These are phyloP conservation scores for Dromaius novaehollandiae DNA, from an alignment of 2,113 vertebrate species.

Conservation along the genomic window DNA sequence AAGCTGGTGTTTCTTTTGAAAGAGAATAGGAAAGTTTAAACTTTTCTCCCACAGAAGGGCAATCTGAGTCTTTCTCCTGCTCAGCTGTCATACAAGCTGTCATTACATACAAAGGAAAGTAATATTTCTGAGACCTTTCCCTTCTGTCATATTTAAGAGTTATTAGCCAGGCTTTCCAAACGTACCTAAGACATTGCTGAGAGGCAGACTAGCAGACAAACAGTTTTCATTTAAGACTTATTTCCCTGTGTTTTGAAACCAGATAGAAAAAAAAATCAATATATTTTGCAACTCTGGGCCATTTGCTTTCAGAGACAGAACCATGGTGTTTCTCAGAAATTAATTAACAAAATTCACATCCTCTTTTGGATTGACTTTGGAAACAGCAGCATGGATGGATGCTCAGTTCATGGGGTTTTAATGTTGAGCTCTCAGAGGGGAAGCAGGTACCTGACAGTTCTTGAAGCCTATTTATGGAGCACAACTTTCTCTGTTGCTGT, in stretches of 20 bases:
- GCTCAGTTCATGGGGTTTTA: background rate
- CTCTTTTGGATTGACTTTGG: background rate
- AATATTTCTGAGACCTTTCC: background rate
- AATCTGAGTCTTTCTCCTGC: too few species aligned
- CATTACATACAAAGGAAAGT: background rate
- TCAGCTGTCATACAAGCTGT: background rate
- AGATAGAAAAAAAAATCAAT: background rate
- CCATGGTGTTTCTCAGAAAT: background rate
- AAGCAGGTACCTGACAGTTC: background rate
- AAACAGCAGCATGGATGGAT: background rate
- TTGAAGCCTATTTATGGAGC: background rate
- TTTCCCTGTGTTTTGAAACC: too few species aligned
- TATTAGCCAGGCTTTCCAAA: too few species aligned
- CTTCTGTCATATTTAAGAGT: too few species aligned
- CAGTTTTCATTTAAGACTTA: too few species aligned
- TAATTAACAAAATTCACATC: background rate
- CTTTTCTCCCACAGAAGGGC: background rate
- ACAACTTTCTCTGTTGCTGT: background rate
- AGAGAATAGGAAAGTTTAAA: background rate
- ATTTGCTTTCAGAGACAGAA: background rate
- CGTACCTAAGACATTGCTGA: too few species aligned
- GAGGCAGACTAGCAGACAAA: too few species aligned
- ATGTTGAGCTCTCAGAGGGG: background rate
- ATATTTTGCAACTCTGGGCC: background rate
- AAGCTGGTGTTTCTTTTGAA: background rate